Base-by-base conservation (phyloP, 2,113 vertebrate species). In the Atrichornis clamosus region DNA sequence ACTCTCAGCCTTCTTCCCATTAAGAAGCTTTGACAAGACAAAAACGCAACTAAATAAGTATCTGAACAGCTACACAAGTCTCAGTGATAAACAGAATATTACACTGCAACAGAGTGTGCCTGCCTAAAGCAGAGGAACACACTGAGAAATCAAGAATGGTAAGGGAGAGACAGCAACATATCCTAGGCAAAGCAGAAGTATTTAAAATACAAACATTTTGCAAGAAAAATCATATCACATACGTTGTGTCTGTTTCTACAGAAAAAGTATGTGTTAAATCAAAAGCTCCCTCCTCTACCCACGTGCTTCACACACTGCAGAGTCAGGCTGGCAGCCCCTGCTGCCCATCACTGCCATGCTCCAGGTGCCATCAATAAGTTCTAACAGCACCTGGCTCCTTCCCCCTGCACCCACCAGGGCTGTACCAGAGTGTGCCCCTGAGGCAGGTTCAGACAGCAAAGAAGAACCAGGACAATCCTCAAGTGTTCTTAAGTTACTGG, bases 11-110 rank as follows among this genome's bases (percentile, higher is more conserved):
- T 95, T 90, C 60, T 70, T 90, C 74, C 90, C 72, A 84, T 93
- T 93, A 97, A 75, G 84, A 92, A 88, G 65, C 77, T 96, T 67
- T 92, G 95, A 96, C 74, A 94, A 94, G 84, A 91, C n/a, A 78
- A 92, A 89, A 90, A 84, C 32, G 32, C 26, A 85, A 73, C 53
- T 84, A 69, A 93, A 24, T 65, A 83, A 85, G 60, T 52, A 59
- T 93, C 58, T 89, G 56, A 96, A 91, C 74, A 93, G 93, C 89
- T 79, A 73, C 33, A 70, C 15, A 67, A 91, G 42, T 44, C 49
- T 18, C 58, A 81, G 72, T 65, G 75, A 97, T 42, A 73, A 16
- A 74, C 7, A 32, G 33, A 41, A 56, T 68, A 27, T 78, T 82
- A 49, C 30, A 60, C 15, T 42, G 55, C 77, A 75, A 83, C 53